These are phyloP conservation scores for Aphrophora alni DNA, from an alignment of 2,888 invertebrate genomes.

Conservation along the genomic window DNA sequence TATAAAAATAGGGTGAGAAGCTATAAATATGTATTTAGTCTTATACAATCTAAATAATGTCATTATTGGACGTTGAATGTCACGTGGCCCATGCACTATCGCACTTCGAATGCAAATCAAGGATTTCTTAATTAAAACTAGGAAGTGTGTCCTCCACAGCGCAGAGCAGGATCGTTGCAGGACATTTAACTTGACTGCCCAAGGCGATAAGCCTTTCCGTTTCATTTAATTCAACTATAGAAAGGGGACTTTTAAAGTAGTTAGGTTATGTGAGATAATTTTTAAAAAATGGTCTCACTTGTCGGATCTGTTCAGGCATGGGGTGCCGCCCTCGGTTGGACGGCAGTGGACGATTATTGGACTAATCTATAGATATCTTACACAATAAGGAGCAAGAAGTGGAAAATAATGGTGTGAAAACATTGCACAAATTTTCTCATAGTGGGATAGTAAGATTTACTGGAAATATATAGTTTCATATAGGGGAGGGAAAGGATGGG, in stretches of 20 bases:
- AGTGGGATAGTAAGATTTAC: too few relatives aligned
- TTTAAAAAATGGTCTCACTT: neutral
- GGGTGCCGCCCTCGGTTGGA: neutral
- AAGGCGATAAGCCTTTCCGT: neutral
- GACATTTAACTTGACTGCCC: neutral
- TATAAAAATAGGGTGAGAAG: neutral
- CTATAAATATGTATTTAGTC: neutral
- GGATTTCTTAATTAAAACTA: neutral
- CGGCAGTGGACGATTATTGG: neutral
- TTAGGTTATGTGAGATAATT: neutral
- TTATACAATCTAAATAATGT: neutral
- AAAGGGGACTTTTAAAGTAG: neutral
- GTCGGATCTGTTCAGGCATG: neutral
- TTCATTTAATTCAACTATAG: conserved; percentile 2
- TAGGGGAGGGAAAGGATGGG: too few relatives aligned
- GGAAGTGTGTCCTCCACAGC: neutral
- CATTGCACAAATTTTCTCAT: too few relatives aligned
- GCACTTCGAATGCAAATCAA: neutral
- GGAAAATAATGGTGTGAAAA: neutral
- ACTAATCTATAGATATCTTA: neutral
- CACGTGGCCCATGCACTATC: neutral
- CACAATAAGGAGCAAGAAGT: neutral
- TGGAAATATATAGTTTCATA: too few relatives aligned
- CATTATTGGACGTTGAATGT: neutral
- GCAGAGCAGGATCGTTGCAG: neutral